A percentile compares a stretch with the other conserved stretches of the same genome.
These are phyloP conservation scores for Coptotermes formosanus DNA, from an alignment of 1,140 invertebrate species.

Conservation along the genomic window DNA sequence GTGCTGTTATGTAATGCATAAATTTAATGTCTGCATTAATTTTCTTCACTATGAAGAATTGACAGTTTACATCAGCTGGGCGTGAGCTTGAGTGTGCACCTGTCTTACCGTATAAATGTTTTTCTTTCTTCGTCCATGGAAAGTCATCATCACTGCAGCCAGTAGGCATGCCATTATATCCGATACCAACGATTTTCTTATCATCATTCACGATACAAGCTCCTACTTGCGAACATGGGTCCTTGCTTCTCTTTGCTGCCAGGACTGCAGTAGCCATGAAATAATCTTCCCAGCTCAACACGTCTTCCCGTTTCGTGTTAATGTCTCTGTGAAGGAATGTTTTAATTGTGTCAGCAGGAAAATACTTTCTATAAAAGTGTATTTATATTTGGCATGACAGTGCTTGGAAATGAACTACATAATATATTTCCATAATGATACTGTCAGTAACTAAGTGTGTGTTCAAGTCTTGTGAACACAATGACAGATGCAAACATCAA, in stretches of 20 bases:
- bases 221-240: conserved; percentile 88
- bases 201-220: conserved; percentile 87
- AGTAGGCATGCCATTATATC: conserved; percentile 94
- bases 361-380: too few relatives aligned
- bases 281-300: conserved; percentile 83
- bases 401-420: too few relatives aligned
- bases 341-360: too few relatives aligned
- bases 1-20: too few relatives aligned
- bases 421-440: too few relatives aligned
- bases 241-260: conserved; percentile 87
- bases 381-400: too few relatives aligned
- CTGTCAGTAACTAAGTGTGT: too few relatives aligned
- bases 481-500: too few relatives aligned
- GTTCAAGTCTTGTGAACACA: too few relatives aligned
- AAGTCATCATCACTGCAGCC: conserved; percentile 86
- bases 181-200: conserved; percentile 88
- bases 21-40: too few relatives aligned
- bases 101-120: conserved; percentile 69
- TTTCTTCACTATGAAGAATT: too few relatives aligned
- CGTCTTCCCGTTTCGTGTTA: conserved; percentile 51
- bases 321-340: not conserved
- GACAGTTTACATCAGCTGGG: too few relatives aligned
- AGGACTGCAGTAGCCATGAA: conserved; percentile 89
- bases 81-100: conserved; percentile 46
- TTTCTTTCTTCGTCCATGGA: conserved; percentile 77